phyloP scores from a whole-genome alignment of 2,113 vertebrate genomes.

The Caracal caracal region DNA sequence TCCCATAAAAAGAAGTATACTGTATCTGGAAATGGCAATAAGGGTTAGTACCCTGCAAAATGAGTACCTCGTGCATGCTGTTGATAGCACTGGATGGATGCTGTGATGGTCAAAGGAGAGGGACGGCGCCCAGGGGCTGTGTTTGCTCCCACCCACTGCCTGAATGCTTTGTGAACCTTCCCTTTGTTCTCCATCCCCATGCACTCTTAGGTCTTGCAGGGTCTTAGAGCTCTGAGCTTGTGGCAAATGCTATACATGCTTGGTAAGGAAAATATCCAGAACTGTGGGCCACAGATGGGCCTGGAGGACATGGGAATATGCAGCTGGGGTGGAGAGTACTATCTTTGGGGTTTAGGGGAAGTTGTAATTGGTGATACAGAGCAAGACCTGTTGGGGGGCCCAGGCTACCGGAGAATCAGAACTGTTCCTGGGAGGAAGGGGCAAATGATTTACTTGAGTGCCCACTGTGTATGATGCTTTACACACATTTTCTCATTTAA shows the following conservation, averaged over 20 bases:
- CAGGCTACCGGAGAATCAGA: neutral
- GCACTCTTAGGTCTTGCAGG: neutral
- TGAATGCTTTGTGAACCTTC: neutral
- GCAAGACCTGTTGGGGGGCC: neutral
- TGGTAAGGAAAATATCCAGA: neutral
- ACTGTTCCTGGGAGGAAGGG: neutral
- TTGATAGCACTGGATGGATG: neutral
- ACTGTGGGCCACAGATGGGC: neutral
- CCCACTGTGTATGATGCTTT: neutral
- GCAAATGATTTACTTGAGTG: rapidly evolving
- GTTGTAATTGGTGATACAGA: neutral
- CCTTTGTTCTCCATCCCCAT: neutral
- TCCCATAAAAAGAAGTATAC: neutral
- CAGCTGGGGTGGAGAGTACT: neutral
- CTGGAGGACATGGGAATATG: neutral
- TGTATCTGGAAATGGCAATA: constrained; percentile 16
- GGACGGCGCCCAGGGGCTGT: neutral
- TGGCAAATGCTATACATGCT: neutral
- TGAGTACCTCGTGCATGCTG: neutral
- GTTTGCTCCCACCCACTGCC: neutral
- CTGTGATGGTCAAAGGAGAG: neutral
- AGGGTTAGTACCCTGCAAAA: constrained; percentile 2
- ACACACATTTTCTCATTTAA: neutral
- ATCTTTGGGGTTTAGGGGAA: neutral
- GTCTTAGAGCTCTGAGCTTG: neutral